phyloP scores from a whole-genome alignment of 2,797 vertebrate species.

The Cuniculus paca region DNA sequence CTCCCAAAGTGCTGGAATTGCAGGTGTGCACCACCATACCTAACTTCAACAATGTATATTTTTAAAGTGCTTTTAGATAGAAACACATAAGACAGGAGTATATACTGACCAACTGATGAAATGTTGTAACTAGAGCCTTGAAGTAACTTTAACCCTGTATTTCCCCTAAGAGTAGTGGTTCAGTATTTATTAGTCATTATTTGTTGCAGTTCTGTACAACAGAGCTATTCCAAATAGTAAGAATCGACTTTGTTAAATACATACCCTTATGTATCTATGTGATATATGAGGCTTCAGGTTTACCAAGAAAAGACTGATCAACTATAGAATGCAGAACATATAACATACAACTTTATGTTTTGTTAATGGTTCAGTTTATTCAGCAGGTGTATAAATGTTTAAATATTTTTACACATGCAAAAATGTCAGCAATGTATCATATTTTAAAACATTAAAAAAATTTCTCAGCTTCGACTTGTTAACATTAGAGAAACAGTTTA shows the following conservation, averaged over 20 bases:
- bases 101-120: not conserved
- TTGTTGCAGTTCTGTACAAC: not conserved
- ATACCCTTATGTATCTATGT: not conserved
- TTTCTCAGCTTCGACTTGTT: conserved; percentile 11
- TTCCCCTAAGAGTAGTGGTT: not conserved
- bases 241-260: not conserved
- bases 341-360: not conserved
- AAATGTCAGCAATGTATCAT: not conserved
- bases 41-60: not conserved
- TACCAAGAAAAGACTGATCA: not conserved
- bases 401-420: conserved; percentile 36
- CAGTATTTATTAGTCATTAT: not conserved
- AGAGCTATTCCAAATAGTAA: not conserved
- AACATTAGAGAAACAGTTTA: conserved; percentile 48
- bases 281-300: not conserved
- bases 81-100: not conserved
- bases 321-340: not conserved
- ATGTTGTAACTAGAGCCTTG: not conserved
- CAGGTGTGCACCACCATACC: not conserved
- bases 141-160: not conserved
- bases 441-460: conserved; percentile 9
- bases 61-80: conserved; percentile 7
- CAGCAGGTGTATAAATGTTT: conserved; percentile 24
- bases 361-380: conserved; percentile 1
- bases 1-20: not conserved